Evolutionary conservation across 2,888 invertebrate genomes (phyloP).

Genomic region (Euplexia lucipara): DNA sequence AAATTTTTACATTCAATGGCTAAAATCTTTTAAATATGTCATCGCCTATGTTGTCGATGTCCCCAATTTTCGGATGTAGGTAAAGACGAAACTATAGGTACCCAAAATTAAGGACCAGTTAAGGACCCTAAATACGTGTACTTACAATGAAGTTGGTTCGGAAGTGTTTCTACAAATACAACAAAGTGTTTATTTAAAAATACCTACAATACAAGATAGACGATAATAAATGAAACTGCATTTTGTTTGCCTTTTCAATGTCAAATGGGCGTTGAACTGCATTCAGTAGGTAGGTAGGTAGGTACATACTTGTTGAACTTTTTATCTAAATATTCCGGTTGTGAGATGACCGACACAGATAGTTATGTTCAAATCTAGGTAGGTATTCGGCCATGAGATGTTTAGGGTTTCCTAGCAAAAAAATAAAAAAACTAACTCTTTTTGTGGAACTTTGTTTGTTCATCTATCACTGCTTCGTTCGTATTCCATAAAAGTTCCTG

Average conservation of each 20-base stretch:
- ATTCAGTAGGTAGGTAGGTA: constrained; percentile 48
- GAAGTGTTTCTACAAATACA: constrained; percentile 44
- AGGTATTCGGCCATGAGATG: constrained; percentile 6
- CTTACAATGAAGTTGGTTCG: constrained; percentile 19
- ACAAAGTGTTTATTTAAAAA: constrained; percentile 26
- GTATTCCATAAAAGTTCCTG: too few relatives aligned
- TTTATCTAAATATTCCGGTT: constrained; percentile 66
- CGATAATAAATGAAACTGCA: constrained; percentile 54
- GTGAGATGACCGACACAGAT: constrained; percentile 35
- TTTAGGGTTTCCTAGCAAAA: too few relatives aligned
- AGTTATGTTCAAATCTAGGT: constrained; percentile 16
- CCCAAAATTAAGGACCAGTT: neutral
- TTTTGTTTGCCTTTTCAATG: constrained; percentile 71
- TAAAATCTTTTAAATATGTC: neutral
- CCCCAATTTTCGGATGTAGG: constrained; percentile 11
- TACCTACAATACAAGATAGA: constrained; percentile 46
- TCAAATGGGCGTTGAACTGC: constrained; percentile 75
- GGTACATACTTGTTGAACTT: constrained; percentile 67
- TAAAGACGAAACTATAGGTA: neutral
- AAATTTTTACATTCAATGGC: neutral
- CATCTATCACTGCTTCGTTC: too few relatives aligned
- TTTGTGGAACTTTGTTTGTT: too few relatives aligned
- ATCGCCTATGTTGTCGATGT: neutral
- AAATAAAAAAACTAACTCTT: too few relatives aligned
- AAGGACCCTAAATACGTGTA: neutral